These are phyloP conservation scores for Cynocephalus volans DNA, from an alignment of 2,113 vertebrate genomes.

Conservation along the genomic window DNA sequence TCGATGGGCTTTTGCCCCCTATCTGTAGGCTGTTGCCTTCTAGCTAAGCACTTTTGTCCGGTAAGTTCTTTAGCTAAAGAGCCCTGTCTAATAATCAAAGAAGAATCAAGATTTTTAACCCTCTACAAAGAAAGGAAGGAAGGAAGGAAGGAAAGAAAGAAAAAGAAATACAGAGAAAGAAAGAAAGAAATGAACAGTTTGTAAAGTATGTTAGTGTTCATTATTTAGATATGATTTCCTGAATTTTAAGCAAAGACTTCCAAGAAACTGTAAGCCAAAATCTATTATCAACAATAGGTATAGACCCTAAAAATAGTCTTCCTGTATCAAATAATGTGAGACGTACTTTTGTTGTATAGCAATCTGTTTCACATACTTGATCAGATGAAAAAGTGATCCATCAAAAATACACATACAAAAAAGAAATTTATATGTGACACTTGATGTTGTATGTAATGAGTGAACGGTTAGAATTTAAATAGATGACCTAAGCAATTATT, in stretches of 20 bases:
- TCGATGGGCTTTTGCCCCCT: too few relatives aligned
- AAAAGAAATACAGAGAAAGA: not conserved
- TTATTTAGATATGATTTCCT: not conserved
- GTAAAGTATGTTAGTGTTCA: not conserved
- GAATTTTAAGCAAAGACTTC: constrained; percentile 29
- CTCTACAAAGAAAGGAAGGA: too few relatives aligned
- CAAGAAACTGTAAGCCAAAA: not conserved
- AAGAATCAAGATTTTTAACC: too few relatives aligned
- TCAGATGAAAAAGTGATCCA: not conserved
- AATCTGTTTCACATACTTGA: not conserved
- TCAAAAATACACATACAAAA: not conserved
- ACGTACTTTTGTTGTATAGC: not conserved
- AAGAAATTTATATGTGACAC: not conserved
- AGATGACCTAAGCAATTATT: not conserved
- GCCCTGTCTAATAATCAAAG: too few relatives aligned
- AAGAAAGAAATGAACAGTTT: not conserved
- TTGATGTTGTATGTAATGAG: not conserved
- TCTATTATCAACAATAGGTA: not conserved
- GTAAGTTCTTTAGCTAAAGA: too few relatives aligned
- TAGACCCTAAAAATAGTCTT: not conserved
- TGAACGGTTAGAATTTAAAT: not conserved
- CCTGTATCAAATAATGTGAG: not conserved
- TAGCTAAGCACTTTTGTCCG: too few relatives aligned
- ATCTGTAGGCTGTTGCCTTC: too few relatives aligned
- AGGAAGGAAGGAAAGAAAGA: too few relatives aligned